A percentile compares a stretch with the other conserved stretches of the same genome.
Evolutionary conservation across 2,888 invertebrate species (phyloP).

Genomic region (Schizaphis graminum): DNA sequence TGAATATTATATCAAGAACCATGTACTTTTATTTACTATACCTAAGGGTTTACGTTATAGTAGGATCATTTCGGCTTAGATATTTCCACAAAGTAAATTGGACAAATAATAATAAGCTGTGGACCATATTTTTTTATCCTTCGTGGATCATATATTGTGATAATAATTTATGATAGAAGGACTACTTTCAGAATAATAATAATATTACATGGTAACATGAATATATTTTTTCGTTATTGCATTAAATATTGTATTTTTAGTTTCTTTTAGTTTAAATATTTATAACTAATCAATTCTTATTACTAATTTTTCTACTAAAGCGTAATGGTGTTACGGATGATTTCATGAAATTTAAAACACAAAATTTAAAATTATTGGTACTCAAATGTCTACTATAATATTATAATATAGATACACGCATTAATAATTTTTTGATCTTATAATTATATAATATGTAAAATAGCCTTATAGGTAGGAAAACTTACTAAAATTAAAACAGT

Average conservation of each 20-base stretch:
- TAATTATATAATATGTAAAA: background rate
- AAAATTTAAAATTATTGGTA: background rate
- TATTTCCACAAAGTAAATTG: conserved; percentile 47
- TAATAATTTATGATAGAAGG: background rate
- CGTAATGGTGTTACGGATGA: background rate
- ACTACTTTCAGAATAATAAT: conserved; percentile 2
- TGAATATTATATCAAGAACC: conserved; percentile 42
- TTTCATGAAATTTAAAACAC: background rate
- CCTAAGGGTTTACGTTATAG: background rate
- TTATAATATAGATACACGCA: background rate
- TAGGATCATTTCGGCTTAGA: background rate
- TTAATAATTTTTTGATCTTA: background rate
- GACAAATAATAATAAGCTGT: conserved; percentile 41
- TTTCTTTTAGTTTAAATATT: background rate
- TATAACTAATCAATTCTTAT: background rate
- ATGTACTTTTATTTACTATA: conserved; percentile 23
- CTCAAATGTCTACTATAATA: background rate
- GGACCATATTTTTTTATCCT: background rate
- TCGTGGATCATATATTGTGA: background rate
- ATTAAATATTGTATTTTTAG: background rate
- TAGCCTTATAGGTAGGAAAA: background rate
- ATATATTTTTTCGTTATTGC: background rate
- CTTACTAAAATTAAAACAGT: background rate
- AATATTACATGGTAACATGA: background rate
- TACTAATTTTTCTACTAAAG: background rate